Evolutionary conservation across 2,797 vertebrate species (phyloP).

Genomic region (Otolemur crassicaudatus): DNA sequence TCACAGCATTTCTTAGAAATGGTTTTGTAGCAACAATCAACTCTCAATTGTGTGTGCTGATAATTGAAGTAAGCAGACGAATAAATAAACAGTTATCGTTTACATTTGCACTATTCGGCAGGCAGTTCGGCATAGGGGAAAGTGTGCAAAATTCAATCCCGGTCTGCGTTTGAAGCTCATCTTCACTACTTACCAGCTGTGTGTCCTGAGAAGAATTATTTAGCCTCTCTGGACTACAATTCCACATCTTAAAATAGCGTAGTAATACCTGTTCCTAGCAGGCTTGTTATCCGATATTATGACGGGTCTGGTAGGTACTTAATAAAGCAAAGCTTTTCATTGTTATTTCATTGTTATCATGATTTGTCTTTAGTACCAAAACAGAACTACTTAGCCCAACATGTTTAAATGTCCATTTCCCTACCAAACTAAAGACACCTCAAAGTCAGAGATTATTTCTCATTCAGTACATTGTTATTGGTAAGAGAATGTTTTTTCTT

Average conservation of each 20-base stretch:
- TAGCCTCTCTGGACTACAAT: neutral
- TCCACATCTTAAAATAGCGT: neutral
- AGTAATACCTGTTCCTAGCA: neutral
- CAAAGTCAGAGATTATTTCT: neutral
- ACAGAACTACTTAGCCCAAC: neutral
- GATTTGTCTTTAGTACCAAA: neutral
- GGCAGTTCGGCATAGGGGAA: neutral
- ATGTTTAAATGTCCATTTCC: neutral
- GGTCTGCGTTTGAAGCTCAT: neutral
- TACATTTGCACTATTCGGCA: neutral
- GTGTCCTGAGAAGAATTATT: neutral
- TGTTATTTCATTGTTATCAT: neutral
- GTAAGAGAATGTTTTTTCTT: neutral
- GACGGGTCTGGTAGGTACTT: neutral
- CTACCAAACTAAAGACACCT: neutral
- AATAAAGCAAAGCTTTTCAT: conserved; percentile 17
- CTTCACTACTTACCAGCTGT: neutral
- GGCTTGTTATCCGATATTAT: neutral
- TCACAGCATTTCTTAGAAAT: neutral
- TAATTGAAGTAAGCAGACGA: neutral
- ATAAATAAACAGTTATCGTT: neutral
- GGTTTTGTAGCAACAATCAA: neutral
- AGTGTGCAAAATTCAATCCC: neutral
- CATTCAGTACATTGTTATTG: neutral
- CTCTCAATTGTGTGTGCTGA: neutral